These are phyloP conservation scores for Carlito syrichta DNA, from an alignment of 2,113 vertebrate genomes.

Conservation along the genomic window DNA sequence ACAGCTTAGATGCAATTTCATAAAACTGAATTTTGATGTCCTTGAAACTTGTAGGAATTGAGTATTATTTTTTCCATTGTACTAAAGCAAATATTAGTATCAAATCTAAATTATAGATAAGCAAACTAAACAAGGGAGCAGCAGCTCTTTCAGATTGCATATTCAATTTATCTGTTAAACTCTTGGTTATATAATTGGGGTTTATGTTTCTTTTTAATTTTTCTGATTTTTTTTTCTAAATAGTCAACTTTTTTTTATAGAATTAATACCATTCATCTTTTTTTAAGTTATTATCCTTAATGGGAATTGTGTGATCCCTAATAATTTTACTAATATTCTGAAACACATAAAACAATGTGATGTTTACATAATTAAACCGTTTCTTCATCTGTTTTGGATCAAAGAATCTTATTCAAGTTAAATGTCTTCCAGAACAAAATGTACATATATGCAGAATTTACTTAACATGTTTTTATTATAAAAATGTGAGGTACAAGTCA, in stretches of 20 bases:
- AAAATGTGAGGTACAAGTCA: too few relatives aligned
- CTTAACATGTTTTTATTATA: too few relatives aligned
- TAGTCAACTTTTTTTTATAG: background rate
- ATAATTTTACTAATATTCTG: constrained; percentile 12
- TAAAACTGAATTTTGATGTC: background rate
- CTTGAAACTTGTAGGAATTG: background rate
- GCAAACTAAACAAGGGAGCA: background rate
- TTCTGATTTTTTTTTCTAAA: background rate
- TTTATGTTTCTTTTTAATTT: background rate
- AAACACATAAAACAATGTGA: background rate
- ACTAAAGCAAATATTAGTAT: background rate
- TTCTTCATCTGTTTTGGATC: constrained; percentile 7
- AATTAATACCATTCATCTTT: background rate
- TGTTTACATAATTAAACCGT: background rate
- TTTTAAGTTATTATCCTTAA: background rate
- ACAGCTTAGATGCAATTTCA: background rate
- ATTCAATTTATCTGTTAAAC: background rate
- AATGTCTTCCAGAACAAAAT: background rate
- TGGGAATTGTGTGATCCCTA: background rate
- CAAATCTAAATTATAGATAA: background rate
- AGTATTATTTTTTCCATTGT: background rate
- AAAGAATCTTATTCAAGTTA: background rate
- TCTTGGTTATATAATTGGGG: background rate
- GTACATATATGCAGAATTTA: background rate
- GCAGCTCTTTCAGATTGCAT: background rate